Evolutionary conservation across 2,888 invertebrate species (phyloP).

Genomic region (Hemicrepidius hirtus): DNA sequence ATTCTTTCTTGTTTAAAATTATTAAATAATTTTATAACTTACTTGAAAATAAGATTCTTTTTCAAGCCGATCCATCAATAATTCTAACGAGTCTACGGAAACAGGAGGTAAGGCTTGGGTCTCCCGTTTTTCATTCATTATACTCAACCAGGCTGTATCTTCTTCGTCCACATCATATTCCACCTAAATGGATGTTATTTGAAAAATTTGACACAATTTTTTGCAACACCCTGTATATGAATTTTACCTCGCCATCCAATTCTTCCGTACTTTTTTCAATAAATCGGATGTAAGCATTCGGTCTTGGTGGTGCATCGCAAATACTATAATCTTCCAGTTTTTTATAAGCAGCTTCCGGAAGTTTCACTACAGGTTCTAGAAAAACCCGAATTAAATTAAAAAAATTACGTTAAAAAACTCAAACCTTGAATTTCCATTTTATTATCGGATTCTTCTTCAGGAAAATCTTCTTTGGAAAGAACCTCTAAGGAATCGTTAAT

Average conservation of each 20-base stretch:
- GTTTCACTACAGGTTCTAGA: conserved; percentile 71
- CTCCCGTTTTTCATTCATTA: conserved; percentile 89
- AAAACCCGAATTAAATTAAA: background rate
- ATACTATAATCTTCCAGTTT: conserved; percentile 87
- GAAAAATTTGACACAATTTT: too few species aligned
- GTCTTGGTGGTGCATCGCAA: conserved; percentile 87
- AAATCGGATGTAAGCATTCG: conserved; percentile 93
- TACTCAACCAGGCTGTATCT: conserved; percentile 94
- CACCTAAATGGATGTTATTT: too few species aligned
- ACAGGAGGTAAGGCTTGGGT: conserved; percentile 83
- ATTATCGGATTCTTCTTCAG: conserved; percentile 71
- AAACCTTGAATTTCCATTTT: conserved; percentile 65
- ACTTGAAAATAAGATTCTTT: conserved; percentile 98
- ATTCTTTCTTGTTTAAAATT: too few species aligned
- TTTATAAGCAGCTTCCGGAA: conserved; percentile 82
- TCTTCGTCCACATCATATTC: conserved; percentile 99
- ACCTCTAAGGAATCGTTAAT: conserved; percentile 80
- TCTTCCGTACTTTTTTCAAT: conserved; percentile 97
- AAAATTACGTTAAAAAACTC: conserved; percentile 7
- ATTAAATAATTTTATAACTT: conserved; percentile 61
- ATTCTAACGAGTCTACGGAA: conserved; percentile 92
- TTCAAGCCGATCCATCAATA: conserved; percentile 98
- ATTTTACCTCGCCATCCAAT: conserved; percentile 88
- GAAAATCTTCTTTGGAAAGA: conserved; percentile 80
- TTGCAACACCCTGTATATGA: too few species aligned